Evolutionary conservation across 2,888 invertebrate genomes (phyloP).

Genomic region (Andrena chrysosceles): DNA sequence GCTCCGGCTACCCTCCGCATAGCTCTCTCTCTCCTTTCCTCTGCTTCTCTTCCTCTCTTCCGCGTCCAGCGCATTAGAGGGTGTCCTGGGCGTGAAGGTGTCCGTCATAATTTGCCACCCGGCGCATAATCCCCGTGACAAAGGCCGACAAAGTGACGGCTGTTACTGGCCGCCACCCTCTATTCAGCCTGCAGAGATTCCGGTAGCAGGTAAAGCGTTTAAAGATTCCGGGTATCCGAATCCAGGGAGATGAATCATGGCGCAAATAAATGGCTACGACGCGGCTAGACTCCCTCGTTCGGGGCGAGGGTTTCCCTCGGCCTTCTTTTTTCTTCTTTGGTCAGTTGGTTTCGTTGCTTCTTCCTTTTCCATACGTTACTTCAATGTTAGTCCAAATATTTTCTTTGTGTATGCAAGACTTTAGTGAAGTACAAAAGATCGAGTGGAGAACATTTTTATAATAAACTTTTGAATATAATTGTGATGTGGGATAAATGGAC

Average conservation of each 20-base stretch:
- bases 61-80: constrained; percentile 62
- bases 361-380: not conserved
- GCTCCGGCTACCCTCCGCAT: constrained; percentile 2
- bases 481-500: too few species aligned
- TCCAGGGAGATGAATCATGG: constrained; percentile 61
- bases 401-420: too few species aligned
- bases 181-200: constrained; percentile 72
- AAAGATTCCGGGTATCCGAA: constrained; percentile 61
- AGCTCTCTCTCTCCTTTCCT: not conserved
- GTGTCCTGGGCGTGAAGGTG: constrained; percentile 75
- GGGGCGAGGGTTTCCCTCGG: not conserved
- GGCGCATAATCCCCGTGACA: constrained; percentile 79
- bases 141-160: constrained; percentile 79
- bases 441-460: too few species aligned
- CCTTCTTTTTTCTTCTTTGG: not conserved
- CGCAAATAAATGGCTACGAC: constrained; percentile 54
- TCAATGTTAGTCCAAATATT: too few species aligned
- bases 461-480: too few species aligned
- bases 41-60: constrained; percentile 30
- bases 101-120: constrained; percentile 80
- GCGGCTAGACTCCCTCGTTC: not conserved
- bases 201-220: constrained; percentile 76
- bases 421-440: too few species aligned
- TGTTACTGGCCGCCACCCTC: constrained; percentile 73
- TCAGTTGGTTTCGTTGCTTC: not conserved